Conservation (phyloP, 1,140 invertebrate species). For the Temnothorax nylanderi region DNA sequence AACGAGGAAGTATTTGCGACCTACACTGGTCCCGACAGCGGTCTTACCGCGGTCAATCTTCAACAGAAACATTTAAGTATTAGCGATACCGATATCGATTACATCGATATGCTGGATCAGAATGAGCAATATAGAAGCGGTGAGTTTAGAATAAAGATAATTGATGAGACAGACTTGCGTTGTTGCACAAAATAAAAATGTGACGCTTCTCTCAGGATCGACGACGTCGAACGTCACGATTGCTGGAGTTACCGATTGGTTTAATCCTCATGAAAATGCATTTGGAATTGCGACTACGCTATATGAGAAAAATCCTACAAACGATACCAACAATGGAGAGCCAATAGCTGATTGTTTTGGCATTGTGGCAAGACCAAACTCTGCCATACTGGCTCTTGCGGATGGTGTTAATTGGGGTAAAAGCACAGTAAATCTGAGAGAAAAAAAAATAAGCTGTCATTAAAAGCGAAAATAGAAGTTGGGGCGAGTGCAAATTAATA, state of each 20-base stretch:
- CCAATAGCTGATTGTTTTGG: slow-evolving; percentile 97
- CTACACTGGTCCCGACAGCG: slow-evolving; percentile 92
- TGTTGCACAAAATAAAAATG: not conserved
- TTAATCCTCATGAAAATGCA: slow-evolving; percentile 87
- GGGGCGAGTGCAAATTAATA: not conserved
- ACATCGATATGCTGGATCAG: slow-evolving; percentile 90
- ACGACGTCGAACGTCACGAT: slow-evolving; percentile 79
- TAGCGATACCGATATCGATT: slow-evolving; percentile 90
- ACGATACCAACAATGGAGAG: slow-evolving; percentile 91
- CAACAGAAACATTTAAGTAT: slow-evolving; percentile 89
- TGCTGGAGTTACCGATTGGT: slow-evolving; percentile 90
- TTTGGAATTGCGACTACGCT: slow-evolving; percentile 91
- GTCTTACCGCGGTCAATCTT: slow-evolving; percentile 90
- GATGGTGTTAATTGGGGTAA: slow-evolving; percentile 98
- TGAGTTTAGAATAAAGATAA: slow-evolving; percentile 70
- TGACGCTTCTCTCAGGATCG: slow-evolving; percentile 47
- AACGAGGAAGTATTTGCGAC: slow-evolving; percentile 88
- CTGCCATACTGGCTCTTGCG: slow-evolving; percentile 93
- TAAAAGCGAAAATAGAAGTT: not conserved
- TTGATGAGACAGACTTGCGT: not conserved
- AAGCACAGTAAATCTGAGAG: not conserved
- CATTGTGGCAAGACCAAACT: slow-evolving; percentile 92
- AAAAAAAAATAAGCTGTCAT: not conserved
- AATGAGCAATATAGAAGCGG: slow-evolving; percentile 84
- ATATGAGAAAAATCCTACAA: slow-evolving; percentile 93